Evolutionary conservation across 1,140 invertebrate species (phyloP).

Genomic region (Drepana arcuata): DNA sequence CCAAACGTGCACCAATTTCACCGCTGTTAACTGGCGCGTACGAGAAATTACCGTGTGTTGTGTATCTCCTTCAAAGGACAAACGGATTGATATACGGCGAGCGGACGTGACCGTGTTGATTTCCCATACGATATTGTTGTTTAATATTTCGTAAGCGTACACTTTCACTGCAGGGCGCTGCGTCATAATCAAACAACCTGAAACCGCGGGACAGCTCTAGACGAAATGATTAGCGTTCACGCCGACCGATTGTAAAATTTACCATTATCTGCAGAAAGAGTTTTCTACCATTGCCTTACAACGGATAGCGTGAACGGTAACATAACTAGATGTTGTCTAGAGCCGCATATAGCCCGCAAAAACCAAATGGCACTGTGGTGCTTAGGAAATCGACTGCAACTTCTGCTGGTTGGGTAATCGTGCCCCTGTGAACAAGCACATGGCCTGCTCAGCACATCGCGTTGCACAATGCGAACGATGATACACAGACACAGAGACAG

Average conservation of each 20-base stretch:
- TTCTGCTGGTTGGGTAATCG: conserved; percentile 32
- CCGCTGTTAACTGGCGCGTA: conserved; percentile 45
- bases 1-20: conserved; percentile 49
- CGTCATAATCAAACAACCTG: conserved; percentile 20
- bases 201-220: conserved; percentile 12
- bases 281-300: no score
- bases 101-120: no score
- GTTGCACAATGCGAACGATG: conserved; percentile 32
- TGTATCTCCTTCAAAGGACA: conserved; percentile 6
- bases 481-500: conserved; percentile 31
- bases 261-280: no score
- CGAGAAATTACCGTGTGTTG: conserved; percentile 32
- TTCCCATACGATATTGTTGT: conserved; percentile 7
- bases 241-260: no score
- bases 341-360: no score
- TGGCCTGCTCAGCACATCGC: conserved; percentile 22
- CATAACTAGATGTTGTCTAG: no score
- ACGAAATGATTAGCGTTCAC: no score
- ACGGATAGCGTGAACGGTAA: no score
- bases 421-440: conserved; percentile 30
- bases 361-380: conserved; percentile 22
- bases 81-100: conserved; percentile 7
- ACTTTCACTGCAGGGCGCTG: conserved; percentile 29
- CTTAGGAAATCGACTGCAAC: conserved; percentile 29
- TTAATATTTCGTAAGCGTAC: conserved; percentile 21